Evolutionary conservation across 1,140 invertebrate species (phyloP).

Genomic region (Halyomorpha halys): DNA sequence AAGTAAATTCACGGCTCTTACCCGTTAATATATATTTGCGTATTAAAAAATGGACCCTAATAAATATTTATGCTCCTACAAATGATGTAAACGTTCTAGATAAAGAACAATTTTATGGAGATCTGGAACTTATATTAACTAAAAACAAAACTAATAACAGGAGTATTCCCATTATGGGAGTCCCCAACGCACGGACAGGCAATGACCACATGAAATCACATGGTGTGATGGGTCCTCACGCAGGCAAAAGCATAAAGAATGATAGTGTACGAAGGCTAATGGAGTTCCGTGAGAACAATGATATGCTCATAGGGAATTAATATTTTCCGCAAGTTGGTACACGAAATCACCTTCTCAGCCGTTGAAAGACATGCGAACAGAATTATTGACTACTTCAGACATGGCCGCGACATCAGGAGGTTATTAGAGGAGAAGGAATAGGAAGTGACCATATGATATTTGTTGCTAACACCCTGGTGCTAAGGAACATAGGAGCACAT

Average conservation of each 20-base stretch:
- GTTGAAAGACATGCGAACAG: neutral
- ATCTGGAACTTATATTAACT: neutral
- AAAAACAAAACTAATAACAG: neutral
- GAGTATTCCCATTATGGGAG: neutral
- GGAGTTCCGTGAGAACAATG: neutral
- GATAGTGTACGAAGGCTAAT: neutral
- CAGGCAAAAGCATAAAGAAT: neutral
- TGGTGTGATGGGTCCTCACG: neutral
- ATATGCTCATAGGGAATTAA: neutral
- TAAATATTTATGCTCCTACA: too few relatives aligned
- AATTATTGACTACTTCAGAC: neutral
- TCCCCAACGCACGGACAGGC: neutral
- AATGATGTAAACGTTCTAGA: too few relatives aligned
- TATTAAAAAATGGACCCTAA: too few relatives aligned
- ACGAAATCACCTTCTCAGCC: neutral
- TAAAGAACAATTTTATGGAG: neutral
- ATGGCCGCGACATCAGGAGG: neutral
- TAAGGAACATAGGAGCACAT: neutral
- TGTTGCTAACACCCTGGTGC: neutral
- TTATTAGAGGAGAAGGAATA: neutral
- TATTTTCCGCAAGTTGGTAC: neutral
- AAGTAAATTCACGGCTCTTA: too few relatives aligned
- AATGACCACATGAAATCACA: neutral
- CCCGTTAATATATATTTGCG: too few relatives aligned
- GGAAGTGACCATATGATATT: neutral